Conservation (phyloP, 2,888 invertebrate genomes). For the Siphlonurus alternatus region DNA sequence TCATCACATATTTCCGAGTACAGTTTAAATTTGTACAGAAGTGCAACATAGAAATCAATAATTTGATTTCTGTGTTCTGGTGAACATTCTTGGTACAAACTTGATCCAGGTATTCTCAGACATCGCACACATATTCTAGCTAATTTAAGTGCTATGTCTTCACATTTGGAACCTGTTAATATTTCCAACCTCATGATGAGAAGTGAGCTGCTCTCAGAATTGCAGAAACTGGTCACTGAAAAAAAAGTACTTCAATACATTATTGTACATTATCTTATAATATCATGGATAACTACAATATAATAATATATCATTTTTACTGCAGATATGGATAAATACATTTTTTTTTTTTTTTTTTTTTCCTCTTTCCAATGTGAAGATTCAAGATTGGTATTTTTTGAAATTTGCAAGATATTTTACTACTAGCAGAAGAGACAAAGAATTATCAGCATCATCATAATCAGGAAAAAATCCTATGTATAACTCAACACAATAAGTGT, state of each 20-base stretch:
- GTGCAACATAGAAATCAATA: constrained; percentile 40
- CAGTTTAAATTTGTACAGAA: constrained; percentile 37
- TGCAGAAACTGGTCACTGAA: constrained; percentile 39
- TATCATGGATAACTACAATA: too few relatives aligned
- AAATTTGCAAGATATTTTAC: too few relatives aligned
- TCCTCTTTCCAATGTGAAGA: too few relatives aligned
- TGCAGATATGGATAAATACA: too few relatives aligned
- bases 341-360: too few relatives aligned
- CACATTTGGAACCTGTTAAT: constrained; percentile 40
- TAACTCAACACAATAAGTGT: too few relatives aligned
- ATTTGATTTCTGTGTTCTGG: constrained; percentile 34
- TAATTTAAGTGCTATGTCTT: constrained; percentile 41
- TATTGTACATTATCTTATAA: constrained; percentile 1
- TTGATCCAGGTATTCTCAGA: constrained; percentile 21
- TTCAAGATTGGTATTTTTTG: too few relatives aligned
- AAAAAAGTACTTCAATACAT: constrained; percentile 10
- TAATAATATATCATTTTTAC: too few relatives aligned
- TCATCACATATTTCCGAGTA: constrained; percentile 33
- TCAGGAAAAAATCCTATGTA: too few relatives aligned
- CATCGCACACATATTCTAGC: constrained; percentile 37
- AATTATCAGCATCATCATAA: too few relatives aligned
- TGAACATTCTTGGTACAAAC: constrained; percentile 12
- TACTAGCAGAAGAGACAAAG: too few relatives aligned
- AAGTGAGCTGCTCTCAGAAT: constrained; percentile 39
- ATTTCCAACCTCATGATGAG: constrained; percentile 42